Conservation (phyloP, 2,888 invertebrate genomes). For the Agonum fuliginosum region DNA sequence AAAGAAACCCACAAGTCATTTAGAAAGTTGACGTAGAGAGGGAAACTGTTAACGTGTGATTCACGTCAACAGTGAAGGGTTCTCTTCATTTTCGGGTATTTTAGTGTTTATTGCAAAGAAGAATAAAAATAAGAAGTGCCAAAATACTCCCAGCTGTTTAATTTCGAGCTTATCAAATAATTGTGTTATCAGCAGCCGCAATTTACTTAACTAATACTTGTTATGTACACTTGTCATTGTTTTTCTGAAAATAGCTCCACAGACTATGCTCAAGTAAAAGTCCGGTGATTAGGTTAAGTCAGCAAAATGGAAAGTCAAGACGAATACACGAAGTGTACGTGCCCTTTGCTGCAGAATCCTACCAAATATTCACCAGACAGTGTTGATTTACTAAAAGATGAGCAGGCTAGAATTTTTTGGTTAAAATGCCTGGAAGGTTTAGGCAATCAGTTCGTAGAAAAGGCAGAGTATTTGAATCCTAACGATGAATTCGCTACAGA, state of each 20-base stretch:
- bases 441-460: slow-evolving; percentile 88
- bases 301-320: slow-evolving; percentile 62
- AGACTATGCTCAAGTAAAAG: slow-evolving; percentile 34
- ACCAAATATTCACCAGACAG: slow-evolving; percentile 92
- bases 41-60: no score
- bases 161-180: slow-evolving; percentile 40
- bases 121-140: slow-evolving; percentile 27
- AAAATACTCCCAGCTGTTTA: slow-evolving; percentile 1
- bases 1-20: background rate
- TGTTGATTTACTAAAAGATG: slow-evolving; percentile 89
- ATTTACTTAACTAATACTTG: slow-evolving; percentile 40
- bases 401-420: slow-evolving; percentile 94
- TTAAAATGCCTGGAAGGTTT: slow-evolving; percentile 91
- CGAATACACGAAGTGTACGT: slow-evolving; percentile 74
- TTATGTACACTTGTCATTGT: slow-evolving; percentile 52
- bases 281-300: slow-evolving; percentile 53
- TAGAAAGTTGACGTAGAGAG: no score
- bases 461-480: slow-evolving; percentile 87
- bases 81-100: background rate
- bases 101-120: slow-evolving; percentile 18
- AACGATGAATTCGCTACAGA: slow-evolving; percentile 84
- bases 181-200: slow-evolving; percentile 37
- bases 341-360: slow-evolving; percentile 86
- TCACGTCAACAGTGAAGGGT: slow-evolving; percentile 2
- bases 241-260: slow-evolving; percentile 44